phyloP scores from a whole-genome alignment of 2,797 vertebrate genomes.

The Enteromius paludinosus region DNA sequence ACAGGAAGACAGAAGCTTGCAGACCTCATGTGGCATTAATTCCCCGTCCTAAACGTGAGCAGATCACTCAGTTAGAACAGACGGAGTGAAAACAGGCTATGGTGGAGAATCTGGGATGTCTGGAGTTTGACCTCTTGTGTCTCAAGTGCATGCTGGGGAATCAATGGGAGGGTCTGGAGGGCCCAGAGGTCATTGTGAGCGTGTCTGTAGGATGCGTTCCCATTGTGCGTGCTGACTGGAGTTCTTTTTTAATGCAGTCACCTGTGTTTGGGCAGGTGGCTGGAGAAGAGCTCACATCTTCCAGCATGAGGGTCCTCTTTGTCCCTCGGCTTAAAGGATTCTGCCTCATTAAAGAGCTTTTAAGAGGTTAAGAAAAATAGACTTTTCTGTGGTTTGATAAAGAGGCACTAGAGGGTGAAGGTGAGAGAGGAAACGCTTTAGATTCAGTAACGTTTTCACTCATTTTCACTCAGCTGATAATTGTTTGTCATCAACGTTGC shows the following conservation, averaged over 20 bases:
- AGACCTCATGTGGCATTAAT: slow-evolving; percentile 18
- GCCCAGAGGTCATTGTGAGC: slow-evolving; percentile 70
- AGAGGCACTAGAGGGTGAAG: slow-evolving; percentile 14
- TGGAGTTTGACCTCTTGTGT: slow-evolving; percentile 68
- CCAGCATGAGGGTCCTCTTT: slow-evolving; percentile 68
- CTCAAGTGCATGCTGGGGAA: slow-evolving; percentile 64
- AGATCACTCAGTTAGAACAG: slow-evolving; percentile 1
- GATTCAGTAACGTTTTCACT: slow-evolving; percentile 3
- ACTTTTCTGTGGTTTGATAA: slow-evolving; percentile 1
- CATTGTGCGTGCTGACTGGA: slow-evolving; percentile 38
- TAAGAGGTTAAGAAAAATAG: slow-evolving; percentile 37
- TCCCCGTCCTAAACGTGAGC: slow-evolving; percentile 15
- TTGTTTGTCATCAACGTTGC: background rate
- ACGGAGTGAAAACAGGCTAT: slow-evolving; percentile 51
- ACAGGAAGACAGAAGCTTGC: background rate
- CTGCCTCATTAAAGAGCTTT: slow-evolving; percentile 30
- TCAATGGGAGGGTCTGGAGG: slow-evolving; percentile 57
- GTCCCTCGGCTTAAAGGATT: slow-evolving; percentile 53
- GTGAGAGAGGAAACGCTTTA: slow-evolving; percentile 10
- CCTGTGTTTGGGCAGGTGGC: slow-evolving; percentile 75
- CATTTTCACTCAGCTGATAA: background rate
- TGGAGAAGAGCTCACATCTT: slow-evolving; percentile 69
- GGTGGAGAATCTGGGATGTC: slow-evolving; percentile 58
- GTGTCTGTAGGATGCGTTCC: slow-evolving; percentile 61
- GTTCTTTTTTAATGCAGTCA: slow-evolving; percentile 67